A percentile compares a stretch with the other conserved stretches of the same genome.
Evolutionary conservation across 2,113 vertebrate genomes (phyloP).

Genomic region (Neolamprologus variostigma): DNA sequence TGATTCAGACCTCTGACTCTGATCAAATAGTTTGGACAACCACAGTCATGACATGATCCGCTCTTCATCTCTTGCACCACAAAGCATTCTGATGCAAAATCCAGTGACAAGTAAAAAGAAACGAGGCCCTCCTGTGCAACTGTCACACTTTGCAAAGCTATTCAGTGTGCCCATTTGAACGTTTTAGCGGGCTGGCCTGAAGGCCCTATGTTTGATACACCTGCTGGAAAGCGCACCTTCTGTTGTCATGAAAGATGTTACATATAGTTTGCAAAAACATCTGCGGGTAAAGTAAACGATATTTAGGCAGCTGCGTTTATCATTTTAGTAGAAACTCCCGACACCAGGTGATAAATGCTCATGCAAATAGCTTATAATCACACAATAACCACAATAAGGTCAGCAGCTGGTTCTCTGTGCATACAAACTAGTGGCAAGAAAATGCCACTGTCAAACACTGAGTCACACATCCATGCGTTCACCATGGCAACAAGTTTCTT

Average conservation of each 20-base stretch:
- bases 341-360: not conserved
- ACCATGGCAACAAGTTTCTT: constrained; percentile 50
- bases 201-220: not conserved
- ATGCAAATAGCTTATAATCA: not conserved
- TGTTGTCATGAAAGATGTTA: not conserved
- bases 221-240: not conserved
- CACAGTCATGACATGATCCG: not conserved
- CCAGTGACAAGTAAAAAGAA: not conserved
- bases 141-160: not conserved
- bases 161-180: not conserved
- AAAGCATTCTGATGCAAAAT: not conserved
- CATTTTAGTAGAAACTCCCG: not conserved
- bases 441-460: not conserved
- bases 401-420: not conserved
- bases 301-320: not conserved
- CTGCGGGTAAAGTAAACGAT: not conserved
- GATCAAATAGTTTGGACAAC: not conserved
- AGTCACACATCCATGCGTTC: constrained; percentile 2
- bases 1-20: not conserved
- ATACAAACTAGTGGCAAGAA: not conserved
- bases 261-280: not conserved
- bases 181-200: not conserved
- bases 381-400: not conserved
- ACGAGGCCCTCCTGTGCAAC: not conserved
- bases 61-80: not conserved